Conservation (phyloP, 2,888 invertebrate species). For the Poecilobothrus nobilitatus region DNA sequence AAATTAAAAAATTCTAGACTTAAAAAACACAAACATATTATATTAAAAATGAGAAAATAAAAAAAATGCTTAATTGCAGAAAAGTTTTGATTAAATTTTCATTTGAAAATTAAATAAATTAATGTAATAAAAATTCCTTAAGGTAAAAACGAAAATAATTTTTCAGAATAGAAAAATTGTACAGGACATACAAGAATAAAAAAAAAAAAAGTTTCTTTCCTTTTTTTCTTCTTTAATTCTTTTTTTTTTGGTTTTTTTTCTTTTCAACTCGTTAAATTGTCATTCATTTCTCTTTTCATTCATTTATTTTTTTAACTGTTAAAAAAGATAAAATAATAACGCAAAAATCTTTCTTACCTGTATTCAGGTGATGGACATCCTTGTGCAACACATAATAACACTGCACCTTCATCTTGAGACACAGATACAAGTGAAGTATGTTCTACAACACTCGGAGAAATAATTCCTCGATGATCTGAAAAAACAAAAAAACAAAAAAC, state of each 20-base stretch:
- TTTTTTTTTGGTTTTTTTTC: too few species aligned
- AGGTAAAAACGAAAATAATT: not conserved
- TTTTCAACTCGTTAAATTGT: too few species aligned
- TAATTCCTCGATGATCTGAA: constrained; percentile 63
- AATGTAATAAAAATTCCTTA: not conserved
- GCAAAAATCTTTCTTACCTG: constrained; percentile 48
- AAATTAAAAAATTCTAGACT: too few species aligned
- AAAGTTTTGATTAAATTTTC: not conserved
- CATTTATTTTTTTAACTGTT: not conserved
- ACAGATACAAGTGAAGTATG: constrained; percentile 62
- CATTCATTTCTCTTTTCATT: not conserved
- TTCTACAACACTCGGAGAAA: constrained; percentile 62
- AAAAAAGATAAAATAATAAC: not conserved
- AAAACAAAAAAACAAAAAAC: constrained; percentile 23
- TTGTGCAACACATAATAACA: constrained; percentile 68
- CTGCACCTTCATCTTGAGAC: constrained; percentile 64
- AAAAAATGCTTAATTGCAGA: not conserved
- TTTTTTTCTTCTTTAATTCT: too few species aligned
- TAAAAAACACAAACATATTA: not conserved
- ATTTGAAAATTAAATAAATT: not conserved
- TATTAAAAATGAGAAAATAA: not conserved
- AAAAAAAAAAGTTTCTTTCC: too few species aligned
- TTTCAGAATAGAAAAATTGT: too few species aligned
- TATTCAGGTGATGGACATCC: constrained; percentile 72
- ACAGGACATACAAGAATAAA: too few species aligned